These are phyloP conservation scores for Drosophila sucinea DNA, from an alignment of 1,140 invertebrate species.

Conservation along the genomic window DNA sequence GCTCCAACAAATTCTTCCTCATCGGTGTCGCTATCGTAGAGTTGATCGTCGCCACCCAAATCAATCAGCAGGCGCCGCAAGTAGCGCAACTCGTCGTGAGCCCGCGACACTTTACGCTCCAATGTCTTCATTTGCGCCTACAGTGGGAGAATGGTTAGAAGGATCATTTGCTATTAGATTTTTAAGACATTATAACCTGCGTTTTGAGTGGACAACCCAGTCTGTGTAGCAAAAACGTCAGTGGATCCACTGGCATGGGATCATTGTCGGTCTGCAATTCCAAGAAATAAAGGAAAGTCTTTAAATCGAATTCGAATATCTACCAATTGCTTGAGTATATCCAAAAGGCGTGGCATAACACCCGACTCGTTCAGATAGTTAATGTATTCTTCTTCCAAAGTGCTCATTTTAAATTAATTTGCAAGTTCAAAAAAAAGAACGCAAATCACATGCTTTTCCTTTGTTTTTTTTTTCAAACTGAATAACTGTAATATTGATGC, in stretches of 20 bases:
- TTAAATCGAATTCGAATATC: not conserved
- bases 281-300: not conserved
- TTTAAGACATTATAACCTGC: conserved; percentile 26
- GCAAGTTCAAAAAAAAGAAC: not conserved
- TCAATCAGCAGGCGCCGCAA: conserved; percentile 53
- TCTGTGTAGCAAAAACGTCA: conserved; percentile 49
- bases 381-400: conserved; percentile 42
- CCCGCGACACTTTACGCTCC: conserved; percentile 58
- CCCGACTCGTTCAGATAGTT: conserved; percentile 43
- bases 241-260: conserved; percentile 49
- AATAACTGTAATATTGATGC: conserved; percentile 35
- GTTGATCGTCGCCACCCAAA: conserved; percentile 39
- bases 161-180: not conserved
- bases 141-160: not conserved
- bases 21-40: conserved; percentile 61
- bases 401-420: conserved; percentile 39
- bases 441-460: not conserved
- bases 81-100: conserved; percentile 62
- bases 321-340: conserved; percentile 51
- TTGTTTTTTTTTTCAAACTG: not conserved
- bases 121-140: conserved; percentile 63
- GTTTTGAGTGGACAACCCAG: conserved; percentile 61
- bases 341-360: conserved; percentile 44
- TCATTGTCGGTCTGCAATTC: conserved; percentile 11
- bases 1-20: conserved; percentile 56